Conservation (phyloP, 2,113 vertebrate genomes). For the Steatornis caripensis region DNA sequence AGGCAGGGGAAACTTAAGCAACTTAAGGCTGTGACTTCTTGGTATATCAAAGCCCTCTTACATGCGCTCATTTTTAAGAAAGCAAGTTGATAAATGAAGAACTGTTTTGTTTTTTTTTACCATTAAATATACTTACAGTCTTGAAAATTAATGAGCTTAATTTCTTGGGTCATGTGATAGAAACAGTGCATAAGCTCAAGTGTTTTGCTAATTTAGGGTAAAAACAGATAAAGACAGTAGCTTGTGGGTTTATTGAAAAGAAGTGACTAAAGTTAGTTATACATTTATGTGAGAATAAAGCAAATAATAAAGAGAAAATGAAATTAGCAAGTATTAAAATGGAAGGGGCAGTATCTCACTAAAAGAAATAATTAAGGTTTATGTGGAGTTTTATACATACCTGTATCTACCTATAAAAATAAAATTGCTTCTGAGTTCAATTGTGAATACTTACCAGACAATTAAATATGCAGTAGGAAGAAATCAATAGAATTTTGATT, state of each 20-base stretch:
- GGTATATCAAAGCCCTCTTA: background rate
- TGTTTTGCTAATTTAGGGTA: background rate
- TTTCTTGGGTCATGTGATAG: background rate
- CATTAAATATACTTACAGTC: background rate
- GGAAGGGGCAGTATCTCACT: background rate
- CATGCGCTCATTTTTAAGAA: background rate
- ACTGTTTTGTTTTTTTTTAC: background rate
- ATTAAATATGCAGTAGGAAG: conserved; percentile 3
- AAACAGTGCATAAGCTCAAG: background rate
- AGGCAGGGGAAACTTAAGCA: background rate
- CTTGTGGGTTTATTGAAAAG: background rate
- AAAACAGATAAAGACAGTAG: background rate
- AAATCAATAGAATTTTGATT: conserved; percentile 39
- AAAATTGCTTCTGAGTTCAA: conserved; percentile 30
- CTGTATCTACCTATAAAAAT: background rate
- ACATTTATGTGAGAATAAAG: background rate
- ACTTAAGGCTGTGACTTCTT: background rate
- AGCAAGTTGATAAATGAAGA: background rate
- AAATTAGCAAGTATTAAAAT: background rate
- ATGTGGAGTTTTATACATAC: background rate
- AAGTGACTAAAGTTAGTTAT: background rate
- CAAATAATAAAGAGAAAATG: background rate
- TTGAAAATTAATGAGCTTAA: background rate
- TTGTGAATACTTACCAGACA: conserved; percentile 9
- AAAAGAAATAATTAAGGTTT: background rate